These are phyloP conservation scores for Coreoperca whiteheadi DNA, from an alignment of 2,113 vertebrate species.

Conservation along the genomic window DNA sequence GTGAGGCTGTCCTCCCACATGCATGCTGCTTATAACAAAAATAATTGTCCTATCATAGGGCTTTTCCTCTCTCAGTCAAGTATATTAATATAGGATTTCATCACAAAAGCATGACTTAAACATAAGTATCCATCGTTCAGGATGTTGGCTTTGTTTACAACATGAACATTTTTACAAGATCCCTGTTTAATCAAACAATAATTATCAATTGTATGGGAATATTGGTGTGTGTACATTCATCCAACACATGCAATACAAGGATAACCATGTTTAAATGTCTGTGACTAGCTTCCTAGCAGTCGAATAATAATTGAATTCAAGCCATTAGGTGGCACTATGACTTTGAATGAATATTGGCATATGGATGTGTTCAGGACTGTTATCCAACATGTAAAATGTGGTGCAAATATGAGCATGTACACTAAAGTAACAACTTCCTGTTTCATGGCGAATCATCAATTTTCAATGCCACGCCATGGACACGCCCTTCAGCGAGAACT, in stretches of 20 bases:
- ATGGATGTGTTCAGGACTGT: no score
- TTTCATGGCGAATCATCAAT: no score
- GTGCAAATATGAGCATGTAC: no score
- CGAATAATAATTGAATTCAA: not conserved
- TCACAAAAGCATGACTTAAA: conserved; percentile 27
- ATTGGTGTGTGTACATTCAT: not conserved
- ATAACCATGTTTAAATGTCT: not conserved
- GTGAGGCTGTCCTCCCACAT: conserved; percentile 59
- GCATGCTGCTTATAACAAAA: conserved; percentile 59
- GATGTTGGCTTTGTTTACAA: not conserved
- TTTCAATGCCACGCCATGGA: no score
- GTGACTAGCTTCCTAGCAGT: not conserved
- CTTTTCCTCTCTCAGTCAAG: conserved; percentile 38
- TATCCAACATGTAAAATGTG: no score
- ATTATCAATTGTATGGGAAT: not conserved
- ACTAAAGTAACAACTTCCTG: no score
- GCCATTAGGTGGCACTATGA: no score
- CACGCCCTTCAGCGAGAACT: no score
- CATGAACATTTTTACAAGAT: conserved; percentile 1
- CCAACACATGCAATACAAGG: not conserved
- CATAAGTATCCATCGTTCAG: not conserved
- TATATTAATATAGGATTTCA: conserved; percentile 51
- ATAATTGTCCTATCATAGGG: conserved; percentile 62
- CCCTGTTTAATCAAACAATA: not conserved
- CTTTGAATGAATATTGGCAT: no score